phyloP scores from a whole-genome alignment of 2,113 vertebrate species.

The Menura novaehollandiae region DNA sequence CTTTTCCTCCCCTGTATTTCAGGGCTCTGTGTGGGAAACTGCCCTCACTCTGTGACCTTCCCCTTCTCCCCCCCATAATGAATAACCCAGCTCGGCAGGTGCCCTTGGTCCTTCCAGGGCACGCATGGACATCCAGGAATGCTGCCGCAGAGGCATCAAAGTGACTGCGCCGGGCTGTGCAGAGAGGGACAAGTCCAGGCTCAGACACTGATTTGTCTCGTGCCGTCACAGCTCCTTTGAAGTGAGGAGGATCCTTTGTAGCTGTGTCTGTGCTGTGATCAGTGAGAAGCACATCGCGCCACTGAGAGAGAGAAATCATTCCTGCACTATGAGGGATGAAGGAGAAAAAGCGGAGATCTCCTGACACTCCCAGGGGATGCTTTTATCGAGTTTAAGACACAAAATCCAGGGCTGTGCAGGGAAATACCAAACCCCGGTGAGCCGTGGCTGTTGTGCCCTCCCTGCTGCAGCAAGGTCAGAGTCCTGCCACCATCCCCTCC shows the following conservation, averaged over 20 bases:
- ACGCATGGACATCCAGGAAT: accelerated
- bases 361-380: accelerated
- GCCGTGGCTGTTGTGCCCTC: neutral
- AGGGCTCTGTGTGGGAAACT: neutral
- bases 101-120: neutral
- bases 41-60: neutral
- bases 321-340: neutral
- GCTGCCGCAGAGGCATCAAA: accelerated
- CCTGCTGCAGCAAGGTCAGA: neutral
- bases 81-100: accelerated
- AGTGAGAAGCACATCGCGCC: neutral
- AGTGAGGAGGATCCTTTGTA: neutral
- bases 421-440: neutral
- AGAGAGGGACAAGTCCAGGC: neutral
- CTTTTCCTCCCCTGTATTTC: neutral
- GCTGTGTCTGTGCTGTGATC: accelerated
- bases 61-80: accelerated
- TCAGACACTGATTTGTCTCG: accelerated
- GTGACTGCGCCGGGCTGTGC: accelerated
- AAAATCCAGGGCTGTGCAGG: neutral
- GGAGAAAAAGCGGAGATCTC: neutral
- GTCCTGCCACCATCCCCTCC: neutral
- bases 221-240: neutral
- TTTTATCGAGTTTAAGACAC: neutral
- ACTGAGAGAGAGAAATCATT: neutral